A percentile compares a stretch with the other conserved stretches of the same genome.
Evolutionary conservation across 2,797 vertebrate genomes (phyloP).

Genomic region (Sebastes steindachneri): DNA sequence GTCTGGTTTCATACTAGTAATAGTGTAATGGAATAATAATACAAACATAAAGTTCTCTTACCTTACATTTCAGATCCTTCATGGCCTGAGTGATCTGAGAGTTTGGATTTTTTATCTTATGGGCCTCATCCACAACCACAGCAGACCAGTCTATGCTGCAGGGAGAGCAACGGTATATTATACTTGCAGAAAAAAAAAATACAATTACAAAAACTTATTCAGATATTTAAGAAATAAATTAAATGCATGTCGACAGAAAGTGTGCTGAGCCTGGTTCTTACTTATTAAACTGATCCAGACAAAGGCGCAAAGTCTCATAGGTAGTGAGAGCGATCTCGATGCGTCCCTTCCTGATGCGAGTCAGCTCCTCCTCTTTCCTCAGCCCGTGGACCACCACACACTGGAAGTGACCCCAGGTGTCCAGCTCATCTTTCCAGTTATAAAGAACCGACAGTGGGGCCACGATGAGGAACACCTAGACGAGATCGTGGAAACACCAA

Average conservation of each 20-base stretch:
- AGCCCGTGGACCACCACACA: constrained; percentile 89
- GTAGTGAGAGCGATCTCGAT: constrained; percentile 94
- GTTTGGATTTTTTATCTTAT: constrained; percentile 96
- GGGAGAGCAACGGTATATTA: background rate
- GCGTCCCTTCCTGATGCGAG: constrained; percentile 89
- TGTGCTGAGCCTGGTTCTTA: constrained; percentile 56
- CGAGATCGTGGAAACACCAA: constrained; percentile 10
- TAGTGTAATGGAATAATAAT: background rate
- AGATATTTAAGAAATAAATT: background rate
- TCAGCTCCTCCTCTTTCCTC: constrained; percentile 89
- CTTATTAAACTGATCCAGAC: constrained; percentile 93
- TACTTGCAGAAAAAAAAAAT: background rate
- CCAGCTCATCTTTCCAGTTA: constrained; percentile 97
- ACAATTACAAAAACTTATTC: background rate
- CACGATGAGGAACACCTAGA: constrained; percentile 94
- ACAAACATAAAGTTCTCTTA: constrained; percentile 73
- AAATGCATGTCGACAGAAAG: background rate
- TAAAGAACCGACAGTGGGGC: constrained; percentile 95
- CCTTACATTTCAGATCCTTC: constrained; percentile 89
- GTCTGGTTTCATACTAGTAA: background rate
- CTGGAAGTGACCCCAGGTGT: constrained; percentile 96
- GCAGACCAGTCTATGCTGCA: constrained; percentile 92
- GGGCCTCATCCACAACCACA: constrained; percentile 94
- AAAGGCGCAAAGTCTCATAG: constrained; percentile 91
- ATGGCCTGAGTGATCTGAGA: constrained; percentile 93